Percentiles rank a stretch among this genome's conserved stretches.
Evolutionary conservation across 2,113 vertebrate species (phyloP).

Genomic region (Cranoglanis bouderius): DNA sequence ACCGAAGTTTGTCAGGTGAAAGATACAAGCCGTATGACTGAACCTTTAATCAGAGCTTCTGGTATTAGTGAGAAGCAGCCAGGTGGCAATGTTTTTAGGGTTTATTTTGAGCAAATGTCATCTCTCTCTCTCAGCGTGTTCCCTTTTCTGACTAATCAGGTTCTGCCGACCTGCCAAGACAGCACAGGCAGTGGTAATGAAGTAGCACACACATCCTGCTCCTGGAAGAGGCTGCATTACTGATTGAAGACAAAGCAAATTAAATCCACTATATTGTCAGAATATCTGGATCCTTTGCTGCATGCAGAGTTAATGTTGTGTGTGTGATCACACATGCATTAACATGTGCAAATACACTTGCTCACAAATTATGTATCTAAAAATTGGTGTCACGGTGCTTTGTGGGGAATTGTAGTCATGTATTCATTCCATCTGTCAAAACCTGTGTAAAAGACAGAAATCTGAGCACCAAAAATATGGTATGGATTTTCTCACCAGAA

Average conservation of each 20-base stretch:
- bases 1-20: constrained; percentile 69
- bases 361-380: neutral
- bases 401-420: neutral
- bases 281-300: constrained; percentile 62
- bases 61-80: constrained; percentile 47
- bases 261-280: constrained; percentile 68
- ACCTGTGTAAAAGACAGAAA: constrained; percentile 22
- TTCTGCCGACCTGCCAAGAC: constrained; percentile 76
- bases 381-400: constrained; percentile 16
- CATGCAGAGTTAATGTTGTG: constrained; percentile 45
- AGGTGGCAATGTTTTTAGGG: constrained; percentile 54
- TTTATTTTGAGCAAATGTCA: constrained; percentile 73
- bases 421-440: neutral
- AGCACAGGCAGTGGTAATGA: constrained; percentile 71
- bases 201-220: constrained; percentile 67
- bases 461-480: neutral
- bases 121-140: constrained; percentile 59
- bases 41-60: constrained; percentile 41
- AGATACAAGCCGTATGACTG: constrained; percentile 62
- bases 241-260: constrained; percentile 61
- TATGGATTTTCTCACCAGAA: neutral
- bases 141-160: constrained; percentile 72
- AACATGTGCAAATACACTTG: constrained; percentile 36
- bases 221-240: constrained; percentile 63
- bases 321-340: constrained; percentile 18